Base-by-base conservation (phyloP, 92 coral and sea anemone species). In the Porites lobata region DNA sequence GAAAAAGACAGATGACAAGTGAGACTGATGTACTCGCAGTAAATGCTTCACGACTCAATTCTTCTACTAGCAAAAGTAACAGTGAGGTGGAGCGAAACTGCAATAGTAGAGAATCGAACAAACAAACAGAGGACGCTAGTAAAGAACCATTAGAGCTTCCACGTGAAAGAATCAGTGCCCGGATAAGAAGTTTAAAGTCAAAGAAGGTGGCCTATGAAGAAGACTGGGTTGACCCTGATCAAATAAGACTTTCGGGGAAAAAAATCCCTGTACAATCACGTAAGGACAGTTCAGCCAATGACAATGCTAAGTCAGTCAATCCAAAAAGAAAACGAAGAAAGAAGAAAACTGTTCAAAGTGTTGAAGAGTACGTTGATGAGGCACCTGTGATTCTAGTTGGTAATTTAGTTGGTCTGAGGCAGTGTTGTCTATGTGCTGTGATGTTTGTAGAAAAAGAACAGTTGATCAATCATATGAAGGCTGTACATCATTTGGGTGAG, bases 401-500 rank as follows among this genome's bases (percentile, higher is more conserved):
- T 59, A 83, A 83, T 83, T 71, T 83, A 83, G 87, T 83, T 1
- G 87, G 87, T 72, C 79, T 83, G 79, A 79, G 87, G 43, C 70
- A 72, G 59, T 83, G 87, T n/a, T 13, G 71, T 43, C 9, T 83
- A 71, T 83, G 87, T 43, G 78, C 87, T 9, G 87, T 83, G n/a
- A 83, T 83, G 87, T 83, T 83, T 83, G 87, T 83, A 50, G 87
- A 83, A 61, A 83, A 72, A 38, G 87, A 83, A 5, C 79, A 73
- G 77, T 69, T 83, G n/a, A 61, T 83, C 38, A 71, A 62, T 83
- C 87, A 83, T 9, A 83, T 83, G 79, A 83, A 83, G 68, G 78
- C 87, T 38, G 87, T 72, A 2, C 87, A 83, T 73, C 79, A 72
- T 50, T 83, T 83, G 21, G 79, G 87, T 83, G 17, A 83, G 87